phyloP scores from a whole-genome alignment of 2,888 invertebrate genomes.

The Netelia inedita region DNA sequence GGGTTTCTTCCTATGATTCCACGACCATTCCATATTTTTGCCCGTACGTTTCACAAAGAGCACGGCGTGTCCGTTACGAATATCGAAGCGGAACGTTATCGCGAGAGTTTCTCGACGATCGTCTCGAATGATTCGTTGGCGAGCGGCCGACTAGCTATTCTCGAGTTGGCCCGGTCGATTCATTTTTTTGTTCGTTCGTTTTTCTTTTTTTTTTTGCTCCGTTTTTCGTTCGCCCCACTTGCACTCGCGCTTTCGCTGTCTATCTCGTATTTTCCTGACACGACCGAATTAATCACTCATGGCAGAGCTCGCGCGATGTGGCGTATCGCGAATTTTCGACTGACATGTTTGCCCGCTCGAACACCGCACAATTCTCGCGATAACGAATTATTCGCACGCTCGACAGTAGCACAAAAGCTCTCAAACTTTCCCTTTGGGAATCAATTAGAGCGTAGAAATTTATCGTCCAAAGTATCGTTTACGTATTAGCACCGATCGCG shows the following conservation, averaged over 20 bases:
- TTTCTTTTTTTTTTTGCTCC: neutral
- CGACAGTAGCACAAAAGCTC: neutral
- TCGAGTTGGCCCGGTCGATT: conserved; percentile 9
- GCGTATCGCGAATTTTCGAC: neutral
- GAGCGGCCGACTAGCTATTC: conserved; percentile 9
- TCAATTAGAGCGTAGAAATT: neutral
- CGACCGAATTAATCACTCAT: conserved; percentile 19
- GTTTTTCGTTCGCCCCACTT: conserved; percentile 7
- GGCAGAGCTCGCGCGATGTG: neutral
- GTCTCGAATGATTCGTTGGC: conserved; percentile 30
- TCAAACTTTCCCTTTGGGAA: conserved; percentile 3
- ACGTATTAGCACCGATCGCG: neutral
- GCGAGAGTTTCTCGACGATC: conserved; percentile 16
- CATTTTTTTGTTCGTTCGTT: conserved; percentile 4
- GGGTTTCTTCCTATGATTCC: conserved; percentile 84
- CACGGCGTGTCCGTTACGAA: conserved; percentile 44
- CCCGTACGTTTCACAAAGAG: conserved; percentile 33
- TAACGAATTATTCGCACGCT: neutral
- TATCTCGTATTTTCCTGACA: conserved; percentile 13
- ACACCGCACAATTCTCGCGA: neutral
- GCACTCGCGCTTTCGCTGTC: conserved; percentile 42
- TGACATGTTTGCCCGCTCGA: conserved; percentile 1
- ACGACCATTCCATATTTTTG: conserved; percentile 84
- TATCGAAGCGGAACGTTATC: conserved; percentile 35
- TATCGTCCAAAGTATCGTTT: conserved; percentile 1